Percentiles rank a stretch among this genome's conserved stretches.
These are phyloP conservation scores for Cryptoprocta ferox DNA, from an alignment of 2,797 vertebrate genomes.

Conservation along the genomic window DNA sequence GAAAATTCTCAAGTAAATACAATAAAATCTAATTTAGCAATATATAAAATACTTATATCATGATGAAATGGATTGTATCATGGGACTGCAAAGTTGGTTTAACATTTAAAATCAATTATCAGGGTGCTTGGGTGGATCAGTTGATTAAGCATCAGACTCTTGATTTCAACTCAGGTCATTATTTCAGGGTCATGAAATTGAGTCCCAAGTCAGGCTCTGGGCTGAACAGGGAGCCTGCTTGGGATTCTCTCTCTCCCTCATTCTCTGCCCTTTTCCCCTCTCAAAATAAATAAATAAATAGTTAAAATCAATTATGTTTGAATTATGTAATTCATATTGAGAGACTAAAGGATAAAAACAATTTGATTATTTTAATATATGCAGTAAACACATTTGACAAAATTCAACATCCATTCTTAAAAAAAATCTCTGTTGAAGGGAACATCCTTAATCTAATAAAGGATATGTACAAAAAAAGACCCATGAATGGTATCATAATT, in stretches of 20 bases:
- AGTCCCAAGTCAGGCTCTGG: too few species aligned
- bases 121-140: too few species aligned
- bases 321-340: not conserved
- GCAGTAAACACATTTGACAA: not conserved
- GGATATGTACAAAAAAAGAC: not conserved
- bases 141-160: too few species aligned
- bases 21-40: not conserved
- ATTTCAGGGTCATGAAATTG: too few species aligned
- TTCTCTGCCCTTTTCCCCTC: too few species aligned
- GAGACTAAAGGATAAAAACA: not conserved
- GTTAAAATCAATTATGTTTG: not conserved
- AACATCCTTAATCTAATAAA: not conserved
- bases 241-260: too few species aligned
- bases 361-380: not conserved
- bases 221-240: too few species aligned
- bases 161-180: too few species aligned
- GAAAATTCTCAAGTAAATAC: not conserved
- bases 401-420: not conserved
- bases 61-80: not conserved
- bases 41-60: not conserved
- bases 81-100: not conserved
- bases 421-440: not conserved
- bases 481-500: not conserved
- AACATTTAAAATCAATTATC: not conserved
- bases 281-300: too few species aligned